phyloP scores from a whole-genome alignment of 2,888 invertebrate genomes.

The Nephrotoma flavescens region DNA sequence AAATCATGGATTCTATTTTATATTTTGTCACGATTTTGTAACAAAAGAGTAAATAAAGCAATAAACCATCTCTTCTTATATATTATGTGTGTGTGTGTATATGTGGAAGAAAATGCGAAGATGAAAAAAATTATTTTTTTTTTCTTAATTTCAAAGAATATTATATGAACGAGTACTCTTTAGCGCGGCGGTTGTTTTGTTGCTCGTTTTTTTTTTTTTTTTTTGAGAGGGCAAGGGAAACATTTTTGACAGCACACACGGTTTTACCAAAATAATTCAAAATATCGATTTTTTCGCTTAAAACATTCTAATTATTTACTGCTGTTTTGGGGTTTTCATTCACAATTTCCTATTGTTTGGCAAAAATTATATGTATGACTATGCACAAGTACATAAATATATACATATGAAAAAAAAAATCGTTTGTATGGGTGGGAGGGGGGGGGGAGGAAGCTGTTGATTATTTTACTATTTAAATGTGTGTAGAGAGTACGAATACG shows the following conservation, averaged over 20 bases:
- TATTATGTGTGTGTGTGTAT: neutral
- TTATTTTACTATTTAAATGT: neutral
- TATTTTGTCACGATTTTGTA: neutral
- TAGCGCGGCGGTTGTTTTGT: neutral
- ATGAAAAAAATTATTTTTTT: neutral
- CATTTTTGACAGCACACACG: neutral
- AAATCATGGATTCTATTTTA: neutral
- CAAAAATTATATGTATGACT: neutral
- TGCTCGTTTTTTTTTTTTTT: neutral
- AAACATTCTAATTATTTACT: neutral
- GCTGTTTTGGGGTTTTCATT: neutral
- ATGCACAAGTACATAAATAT: neutral
- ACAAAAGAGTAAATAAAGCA: neutral
- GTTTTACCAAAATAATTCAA: neutral
- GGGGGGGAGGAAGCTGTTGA: neutral
- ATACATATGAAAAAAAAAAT: neutral
- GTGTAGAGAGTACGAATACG: neutral
- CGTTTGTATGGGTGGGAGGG: no score
- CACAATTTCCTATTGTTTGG: neutral
- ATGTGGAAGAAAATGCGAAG: neutral
- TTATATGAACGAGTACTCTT: neutral
- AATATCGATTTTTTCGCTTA: neutral
- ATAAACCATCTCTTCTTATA: neutral
- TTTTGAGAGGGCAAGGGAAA: neutral
- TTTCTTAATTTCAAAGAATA: neutral